Evolutionary conservation across 2,113 vertebrate species (phyloP).

Genomic region (Lagenorhynchus albirostris): DNA sequence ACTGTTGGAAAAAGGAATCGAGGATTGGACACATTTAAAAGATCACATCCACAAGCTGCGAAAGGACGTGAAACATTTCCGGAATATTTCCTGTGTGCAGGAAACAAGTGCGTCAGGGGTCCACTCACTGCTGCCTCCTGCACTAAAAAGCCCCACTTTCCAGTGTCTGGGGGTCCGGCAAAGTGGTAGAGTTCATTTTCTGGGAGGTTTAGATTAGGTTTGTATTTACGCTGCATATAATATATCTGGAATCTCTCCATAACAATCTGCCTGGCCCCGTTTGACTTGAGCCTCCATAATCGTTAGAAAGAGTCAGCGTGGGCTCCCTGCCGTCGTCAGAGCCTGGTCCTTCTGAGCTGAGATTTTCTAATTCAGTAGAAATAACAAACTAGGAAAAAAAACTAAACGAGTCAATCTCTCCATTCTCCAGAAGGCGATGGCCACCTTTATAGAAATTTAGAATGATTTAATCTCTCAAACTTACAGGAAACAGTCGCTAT

Average conservation of each 20-base stretch:
- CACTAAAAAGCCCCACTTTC: rapidly evolving
- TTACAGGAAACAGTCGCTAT: background rate
- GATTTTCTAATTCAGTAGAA: background rate
- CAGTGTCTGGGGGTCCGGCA: background rate
- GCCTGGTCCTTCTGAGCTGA: rapidly evolving
- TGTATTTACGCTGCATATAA: too few relatives aligned
- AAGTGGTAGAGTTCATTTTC: background rate
- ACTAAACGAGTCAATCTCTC: background rate
- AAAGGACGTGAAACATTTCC: rapidly evolving
- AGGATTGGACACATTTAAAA: background rate
- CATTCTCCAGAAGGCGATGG: background rate
- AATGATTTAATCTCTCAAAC: background rate
- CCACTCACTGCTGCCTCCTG: rapidly evolving
- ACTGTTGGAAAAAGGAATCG: background rate
- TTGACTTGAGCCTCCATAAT: rapidly evolving
- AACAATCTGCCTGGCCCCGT: background rate
- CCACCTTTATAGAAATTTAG: background rate
- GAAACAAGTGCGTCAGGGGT: background rate
- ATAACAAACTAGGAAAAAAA: background rate
- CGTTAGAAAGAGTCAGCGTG: background rate
- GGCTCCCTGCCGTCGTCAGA: background rate
- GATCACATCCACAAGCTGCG: background rate
- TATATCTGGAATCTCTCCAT: background rate
- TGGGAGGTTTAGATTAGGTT: background rate
- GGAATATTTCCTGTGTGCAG: background rate